Conservation (phyloP, 2,113 vertebrate species). For the Silurus meridionalis region DNA sequence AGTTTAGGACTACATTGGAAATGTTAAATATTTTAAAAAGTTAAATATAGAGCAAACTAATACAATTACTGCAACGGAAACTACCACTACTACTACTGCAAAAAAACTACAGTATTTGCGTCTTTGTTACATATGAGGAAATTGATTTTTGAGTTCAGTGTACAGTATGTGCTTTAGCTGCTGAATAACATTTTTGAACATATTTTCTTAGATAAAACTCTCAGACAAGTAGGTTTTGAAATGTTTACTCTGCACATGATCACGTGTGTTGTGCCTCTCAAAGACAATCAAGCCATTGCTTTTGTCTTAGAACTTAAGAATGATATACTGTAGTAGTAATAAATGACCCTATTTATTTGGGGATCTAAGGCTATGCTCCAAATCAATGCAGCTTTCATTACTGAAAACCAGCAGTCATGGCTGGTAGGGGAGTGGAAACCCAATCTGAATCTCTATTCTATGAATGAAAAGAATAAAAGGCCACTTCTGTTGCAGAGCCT, state of each 20-base stretch:
- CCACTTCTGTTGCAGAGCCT: constrained; percentile 34
- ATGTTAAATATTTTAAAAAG: neutral
- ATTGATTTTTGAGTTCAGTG: neutral
- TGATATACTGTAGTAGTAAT: neutral
- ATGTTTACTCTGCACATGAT: no score
- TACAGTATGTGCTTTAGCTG: neutral
- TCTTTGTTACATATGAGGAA: neutral
- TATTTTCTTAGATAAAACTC: neutral
- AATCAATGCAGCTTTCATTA: neutral
- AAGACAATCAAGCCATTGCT: neutral
- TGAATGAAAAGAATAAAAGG: constrained; percentile 33
- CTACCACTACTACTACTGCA: no score
- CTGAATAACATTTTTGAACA: neutral
- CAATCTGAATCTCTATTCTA: constrained; percentile 4
- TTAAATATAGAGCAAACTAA: neutral
- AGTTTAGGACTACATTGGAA: neutral
- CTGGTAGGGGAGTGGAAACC: constrained; percentile 11
- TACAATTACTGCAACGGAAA: no score
- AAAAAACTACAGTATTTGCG: neutral
- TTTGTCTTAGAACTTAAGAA: neutral
- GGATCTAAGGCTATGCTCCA: neutral
- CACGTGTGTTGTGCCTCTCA: neutral
- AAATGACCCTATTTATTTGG: neutral
- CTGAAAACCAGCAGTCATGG: neutral
- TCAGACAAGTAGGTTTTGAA: no score